Evolutionary conservation across 2,113 vertebrate genomes (phyloP).

Genomic region (Globicephala melas): DNA sequence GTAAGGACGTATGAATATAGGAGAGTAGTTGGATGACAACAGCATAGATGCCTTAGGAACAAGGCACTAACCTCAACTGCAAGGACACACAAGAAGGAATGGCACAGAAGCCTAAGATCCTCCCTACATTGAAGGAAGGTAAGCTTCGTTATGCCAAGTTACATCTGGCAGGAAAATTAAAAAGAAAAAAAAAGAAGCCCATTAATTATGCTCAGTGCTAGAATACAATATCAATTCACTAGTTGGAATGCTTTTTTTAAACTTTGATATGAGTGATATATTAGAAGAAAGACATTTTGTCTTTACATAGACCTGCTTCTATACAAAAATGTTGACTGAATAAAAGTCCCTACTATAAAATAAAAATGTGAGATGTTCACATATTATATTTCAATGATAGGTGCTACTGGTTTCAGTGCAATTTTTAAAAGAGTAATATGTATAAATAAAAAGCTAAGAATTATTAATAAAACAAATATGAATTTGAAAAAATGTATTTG

Average conservation of each 20-base stretch:
- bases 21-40: background rate
- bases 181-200: background rate
- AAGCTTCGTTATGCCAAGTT: background rate
- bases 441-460: slow-evolving; percentile 1
- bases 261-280: background rate
- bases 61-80: background rate
- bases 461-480: background rate
- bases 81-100: background rate
- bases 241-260: background rate
- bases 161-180: background rate
- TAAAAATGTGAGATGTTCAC: background rate
- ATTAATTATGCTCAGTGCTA: background rate
- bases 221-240: background rate
- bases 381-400: background rate
- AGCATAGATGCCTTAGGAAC: background rate
- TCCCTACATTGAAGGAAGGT: background rate
- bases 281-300: slow-evolving; percentile 1
- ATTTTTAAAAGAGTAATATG: background rate
- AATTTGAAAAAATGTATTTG: background rate
- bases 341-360: background rate
- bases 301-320: background rate
- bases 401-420: background rate
- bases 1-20: background rate
- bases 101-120: background rate
- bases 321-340: background rate